A percentile compares a stretch with the other conserved stretches of the same genome.
Conservation (phyloP, 64 coral and sea anemone genomes). For the Stylophora pistillata region DNA sequence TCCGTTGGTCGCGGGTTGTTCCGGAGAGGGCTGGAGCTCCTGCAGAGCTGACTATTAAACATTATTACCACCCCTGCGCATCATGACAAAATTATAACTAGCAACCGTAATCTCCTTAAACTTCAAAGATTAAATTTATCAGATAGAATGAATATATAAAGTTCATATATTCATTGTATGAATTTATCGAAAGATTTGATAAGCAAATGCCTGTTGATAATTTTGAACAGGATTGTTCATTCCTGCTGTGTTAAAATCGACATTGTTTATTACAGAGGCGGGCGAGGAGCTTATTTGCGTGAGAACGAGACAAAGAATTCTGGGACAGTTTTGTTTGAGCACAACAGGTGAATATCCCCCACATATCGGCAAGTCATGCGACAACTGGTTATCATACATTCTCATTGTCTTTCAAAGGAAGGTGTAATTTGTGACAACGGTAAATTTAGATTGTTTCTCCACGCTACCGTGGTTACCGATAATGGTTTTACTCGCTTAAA, state of each 20-base stretch:
- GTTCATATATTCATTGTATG: no score
- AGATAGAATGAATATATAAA: no score
- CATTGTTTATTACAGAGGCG: background rate
- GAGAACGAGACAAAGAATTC: background rate
- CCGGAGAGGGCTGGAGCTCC: background rate
- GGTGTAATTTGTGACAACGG: conserved; percentile 6
- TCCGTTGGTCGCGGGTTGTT: conserved; percentile 31
- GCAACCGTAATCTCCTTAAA: background rate
- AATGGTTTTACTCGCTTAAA: background rate
- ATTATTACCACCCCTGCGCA: conserved; percentile 1
- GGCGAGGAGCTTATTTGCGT: background rate
- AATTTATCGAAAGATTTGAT: conserved; percentile 13
- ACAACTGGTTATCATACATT: background rate
- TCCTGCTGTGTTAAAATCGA: background rate
- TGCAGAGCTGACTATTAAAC: conserved; percentile 16
- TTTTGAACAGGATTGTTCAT: background rate
- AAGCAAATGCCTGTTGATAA: conserved; percentile 14
- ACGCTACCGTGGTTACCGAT: background rate
- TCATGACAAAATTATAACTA: background rate
- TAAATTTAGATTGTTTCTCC: conserved; percentile 8
- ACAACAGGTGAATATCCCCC: background rate
- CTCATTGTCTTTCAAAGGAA: background rate
- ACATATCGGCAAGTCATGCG: background rate
- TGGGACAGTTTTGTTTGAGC: background rate
- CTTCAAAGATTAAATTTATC: conserved; percentile 12